These are phyloP conservation scores for Momotus momota DNA, from an alignment of 2,797 vertebrate species.

Conservation along the genomic window DNA sequence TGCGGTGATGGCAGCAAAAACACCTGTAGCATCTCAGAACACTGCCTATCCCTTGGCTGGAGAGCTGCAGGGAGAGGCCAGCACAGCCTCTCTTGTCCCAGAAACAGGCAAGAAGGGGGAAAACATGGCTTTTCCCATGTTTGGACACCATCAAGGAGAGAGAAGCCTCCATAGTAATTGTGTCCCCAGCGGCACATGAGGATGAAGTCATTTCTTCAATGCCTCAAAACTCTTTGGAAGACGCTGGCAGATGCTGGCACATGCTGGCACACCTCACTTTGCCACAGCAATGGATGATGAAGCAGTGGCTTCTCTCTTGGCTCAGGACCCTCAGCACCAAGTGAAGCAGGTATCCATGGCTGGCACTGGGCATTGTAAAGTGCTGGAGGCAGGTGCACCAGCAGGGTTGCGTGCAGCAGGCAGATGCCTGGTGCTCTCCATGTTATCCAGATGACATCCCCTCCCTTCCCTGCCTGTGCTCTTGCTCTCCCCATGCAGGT, in stretches of 20 bases:
- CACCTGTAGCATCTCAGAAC: neutral
- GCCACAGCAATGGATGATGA: neutral
- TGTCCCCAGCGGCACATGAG: accelerated
- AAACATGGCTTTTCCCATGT: neutral
- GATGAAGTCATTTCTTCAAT: neutral
- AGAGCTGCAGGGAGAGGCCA: neutral
- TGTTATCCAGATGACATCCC: neutral
- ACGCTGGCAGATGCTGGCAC: no score
- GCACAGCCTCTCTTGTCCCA: neutral
- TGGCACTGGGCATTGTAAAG: no score
- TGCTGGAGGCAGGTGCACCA: no score
- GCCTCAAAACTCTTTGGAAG: no score
- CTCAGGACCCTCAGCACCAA: no score
- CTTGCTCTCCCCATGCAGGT: neutral
- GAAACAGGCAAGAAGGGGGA: neutral
- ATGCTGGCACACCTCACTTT: neutral
- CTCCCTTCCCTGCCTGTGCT: neutral
- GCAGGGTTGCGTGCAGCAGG: no score
- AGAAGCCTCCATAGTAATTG: neutral
- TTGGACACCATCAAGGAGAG: neutral
- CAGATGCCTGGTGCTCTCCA: no score
- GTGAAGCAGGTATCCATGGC: no score
- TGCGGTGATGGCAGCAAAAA: no score
- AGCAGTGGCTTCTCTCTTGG: neutral
- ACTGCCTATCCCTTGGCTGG: neutral